Evolutionary conservation across 2,888 invertebrate species (phyloP).

Genomic region (Stenichneumon culpator): DNA sequence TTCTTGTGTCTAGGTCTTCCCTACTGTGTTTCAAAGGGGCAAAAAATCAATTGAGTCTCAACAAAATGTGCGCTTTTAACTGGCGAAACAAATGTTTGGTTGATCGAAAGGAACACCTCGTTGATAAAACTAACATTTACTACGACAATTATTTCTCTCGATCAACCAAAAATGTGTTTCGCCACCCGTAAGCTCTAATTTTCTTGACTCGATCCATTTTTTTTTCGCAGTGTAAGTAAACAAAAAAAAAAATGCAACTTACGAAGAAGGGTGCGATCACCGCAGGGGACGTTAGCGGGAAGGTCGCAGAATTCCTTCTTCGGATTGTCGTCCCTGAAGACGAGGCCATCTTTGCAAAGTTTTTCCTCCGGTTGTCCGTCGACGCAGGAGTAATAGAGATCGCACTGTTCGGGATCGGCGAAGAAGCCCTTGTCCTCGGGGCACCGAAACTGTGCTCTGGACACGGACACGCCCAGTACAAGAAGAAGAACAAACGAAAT

Average conservation of each 20-base stretch:
- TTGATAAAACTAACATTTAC: too few species aligned
- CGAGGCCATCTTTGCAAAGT: conserved; percentile 92
- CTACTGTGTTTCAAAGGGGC: neutral
- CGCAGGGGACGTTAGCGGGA: conserved; percentile 92
- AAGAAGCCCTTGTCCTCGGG: conserved; percentile 91
- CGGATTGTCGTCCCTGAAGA: conserved; percentile 91
- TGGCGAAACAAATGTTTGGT: too few species aligned
- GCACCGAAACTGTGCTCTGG: conserved; percentile 87
- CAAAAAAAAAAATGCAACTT: conserved; percentile 84
- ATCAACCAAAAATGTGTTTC: too few species aligned
- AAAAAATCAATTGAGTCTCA: too few species aligned
- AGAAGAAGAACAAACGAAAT: conserved; percentile 48
- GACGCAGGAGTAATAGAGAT: conserved; percentile 91
- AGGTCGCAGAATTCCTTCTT: conserved; percentile 92
- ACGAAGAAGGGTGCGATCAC: conserved; percentile 91
- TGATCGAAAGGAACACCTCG: too few species aligned
- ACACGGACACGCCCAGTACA: conserved; percentile 65
- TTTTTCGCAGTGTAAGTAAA: neutral
- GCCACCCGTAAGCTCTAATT: too few species aligned
- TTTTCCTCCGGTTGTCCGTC: conserved; percentile 89
- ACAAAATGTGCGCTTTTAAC: too few species aligned
- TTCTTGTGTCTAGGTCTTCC: neutral
- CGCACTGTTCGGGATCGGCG: conserved; percentile 91
- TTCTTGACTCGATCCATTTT: too few species aligned
- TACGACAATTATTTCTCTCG: too few species aligned